Conservation (phyloP, 2,888 invertebrate genomes). For the Ichneumoninae sp. region DNA sequence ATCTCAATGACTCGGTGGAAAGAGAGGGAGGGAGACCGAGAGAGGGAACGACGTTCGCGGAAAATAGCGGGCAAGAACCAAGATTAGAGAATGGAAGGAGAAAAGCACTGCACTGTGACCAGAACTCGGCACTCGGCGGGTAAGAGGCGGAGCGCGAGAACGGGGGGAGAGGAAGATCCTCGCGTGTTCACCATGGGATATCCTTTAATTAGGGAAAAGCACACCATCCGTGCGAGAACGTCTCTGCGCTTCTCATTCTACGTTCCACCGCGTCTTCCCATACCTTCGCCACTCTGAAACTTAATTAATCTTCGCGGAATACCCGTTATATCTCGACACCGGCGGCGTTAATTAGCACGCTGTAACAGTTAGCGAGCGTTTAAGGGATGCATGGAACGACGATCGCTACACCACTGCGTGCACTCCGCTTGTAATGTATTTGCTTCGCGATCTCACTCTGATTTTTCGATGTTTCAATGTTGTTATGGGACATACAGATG, state of each 20-base stretch:
- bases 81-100: slow-evolving; percentile 47
- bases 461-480: not conserved
- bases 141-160: not conserved
- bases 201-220: slow-evolving; percentile 62
- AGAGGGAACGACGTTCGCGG: slow-evolving; percentile 36
- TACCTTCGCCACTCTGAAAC: slow-evolving; percentile 31
- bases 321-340: slow-evolving; percentile 48
- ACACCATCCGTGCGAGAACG: slow-evolving; percentile 55
- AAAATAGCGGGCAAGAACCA: slow-evolving; percentile 33
- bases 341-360: slow-evolving; percentile 53
- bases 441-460: not conserved
- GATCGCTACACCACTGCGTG: not conserved
- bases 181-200: slow-evolving; percentile 43
- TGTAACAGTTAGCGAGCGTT: slow-evolving; percentile 46
- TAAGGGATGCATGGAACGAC: slow-evolving; percentile 35
- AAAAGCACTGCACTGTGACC: slow-evolving; percentile 33
- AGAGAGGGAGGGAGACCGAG: not conserved
- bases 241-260: slow-evolving; percentile 28
- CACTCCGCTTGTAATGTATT: not conserved
- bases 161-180: not conserved
- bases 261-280: slow-evolving; percentile 11
- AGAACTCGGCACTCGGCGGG: slow-evolving; percentile 1
- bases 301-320: slow-evolving; percentile 58
- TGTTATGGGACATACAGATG: not conserved
- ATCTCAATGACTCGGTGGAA: slow-evolving; percentile 51